Conservation (phyloP, 2,113 vertebrate species). For the Paedocypris sp. region DNA sequence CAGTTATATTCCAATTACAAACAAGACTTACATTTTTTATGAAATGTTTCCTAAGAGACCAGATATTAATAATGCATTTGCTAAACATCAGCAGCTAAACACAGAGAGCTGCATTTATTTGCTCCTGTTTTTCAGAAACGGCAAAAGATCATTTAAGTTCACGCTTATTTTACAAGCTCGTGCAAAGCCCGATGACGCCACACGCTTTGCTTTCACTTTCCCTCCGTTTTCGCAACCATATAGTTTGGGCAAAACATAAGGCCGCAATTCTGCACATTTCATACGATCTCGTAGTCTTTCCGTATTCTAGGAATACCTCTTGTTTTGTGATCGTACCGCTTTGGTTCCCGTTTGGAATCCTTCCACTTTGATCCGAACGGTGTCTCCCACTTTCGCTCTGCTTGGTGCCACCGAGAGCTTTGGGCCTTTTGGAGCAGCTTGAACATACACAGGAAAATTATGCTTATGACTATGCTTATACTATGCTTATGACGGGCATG, state of each 20-base stretch:
- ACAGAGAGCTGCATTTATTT: neutral
- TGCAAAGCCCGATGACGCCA: neutral
- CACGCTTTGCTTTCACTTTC: neutral
- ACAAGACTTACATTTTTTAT: neutral
- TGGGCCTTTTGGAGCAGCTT: slow-evolving; percentile 85
- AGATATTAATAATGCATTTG: neutral
- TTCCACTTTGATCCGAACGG: slow-evolving; percentile 74
- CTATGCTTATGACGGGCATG: too few species aligned
- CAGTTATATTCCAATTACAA: neutral
- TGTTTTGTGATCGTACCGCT: slow-evolving; percentile 37
- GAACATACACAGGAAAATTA: neutral
- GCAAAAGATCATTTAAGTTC: neutral
- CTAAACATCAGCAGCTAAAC: neutral
- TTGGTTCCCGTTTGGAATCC: slow-evolving; percentile 72
- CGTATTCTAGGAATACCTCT: neutral
- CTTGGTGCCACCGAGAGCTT: slow-evolving; percentile 73
- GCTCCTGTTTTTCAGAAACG: neutral
- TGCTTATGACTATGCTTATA: neutral
- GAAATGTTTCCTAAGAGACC: neutral
- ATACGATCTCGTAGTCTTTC: too few species aligned
- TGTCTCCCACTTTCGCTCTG: slow-evolving; percentile 79
- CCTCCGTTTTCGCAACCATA: neutral
- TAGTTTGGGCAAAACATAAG: too few species aligned
- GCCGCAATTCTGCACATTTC: too few species aligned
- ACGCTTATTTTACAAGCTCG: too few species aligned